phyloP scores from a whole-genome alignment of 2,797 vertebrate genomes.

The Amazonetta brasiliensis region DNA sequence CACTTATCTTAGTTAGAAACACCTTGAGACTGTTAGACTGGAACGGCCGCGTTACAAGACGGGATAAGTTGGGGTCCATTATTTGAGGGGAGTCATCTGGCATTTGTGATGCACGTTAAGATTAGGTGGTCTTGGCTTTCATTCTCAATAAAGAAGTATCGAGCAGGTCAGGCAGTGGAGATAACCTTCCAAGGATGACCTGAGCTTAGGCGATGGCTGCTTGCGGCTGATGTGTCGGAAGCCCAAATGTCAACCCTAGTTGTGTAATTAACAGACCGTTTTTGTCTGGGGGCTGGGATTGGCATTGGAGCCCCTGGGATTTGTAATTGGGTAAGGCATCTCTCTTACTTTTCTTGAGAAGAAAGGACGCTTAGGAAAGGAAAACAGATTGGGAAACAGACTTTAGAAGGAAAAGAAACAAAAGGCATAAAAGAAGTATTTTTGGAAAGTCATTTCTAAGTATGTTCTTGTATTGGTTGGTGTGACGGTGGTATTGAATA shows the following conservation, averaged over 20 bases:
- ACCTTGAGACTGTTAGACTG: conserved; percentile 13
- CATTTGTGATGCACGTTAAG: not conserved
- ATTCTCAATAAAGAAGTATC: not conserved
- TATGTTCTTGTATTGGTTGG: not conserved
- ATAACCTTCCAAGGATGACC: not conserved
- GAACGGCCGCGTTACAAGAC: not conserved
- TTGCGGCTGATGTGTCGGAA: not conserved
- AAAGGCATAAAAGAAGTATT: not conserved
- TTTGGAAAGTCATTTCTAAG: not conserved
- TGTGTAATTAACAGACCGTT: not conserved
- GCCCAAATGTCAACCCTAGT: not conserved
- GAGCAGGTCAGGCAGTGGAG: not conserved
- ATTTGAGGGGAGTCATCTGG: not conserved
- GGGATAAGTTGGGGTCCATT: not conserved
- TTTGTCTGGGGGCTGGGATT: not conserved
- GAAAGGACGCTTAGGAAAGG: not conserved
- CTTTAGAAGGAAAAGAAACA: not conserved
- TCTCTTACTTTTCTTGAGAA: not conserved
- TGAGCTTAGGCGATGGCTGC: not conserved
- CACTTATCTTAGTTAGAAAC: conserved; percentile 2
- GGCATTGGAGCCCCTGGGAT: not conserved
- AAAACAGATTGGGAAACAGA: not conserved
- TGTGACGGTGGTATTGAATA: not conserved
- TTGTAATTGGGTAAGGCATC: not conserved
- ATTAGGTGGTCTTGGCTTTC: not conserved